Evolutionary conservation across 2,888 invertebrate species (phyloP), one percentile per base, ranked within the genome.

Genomic region (Tenthredo scrophulariae): DNA sequence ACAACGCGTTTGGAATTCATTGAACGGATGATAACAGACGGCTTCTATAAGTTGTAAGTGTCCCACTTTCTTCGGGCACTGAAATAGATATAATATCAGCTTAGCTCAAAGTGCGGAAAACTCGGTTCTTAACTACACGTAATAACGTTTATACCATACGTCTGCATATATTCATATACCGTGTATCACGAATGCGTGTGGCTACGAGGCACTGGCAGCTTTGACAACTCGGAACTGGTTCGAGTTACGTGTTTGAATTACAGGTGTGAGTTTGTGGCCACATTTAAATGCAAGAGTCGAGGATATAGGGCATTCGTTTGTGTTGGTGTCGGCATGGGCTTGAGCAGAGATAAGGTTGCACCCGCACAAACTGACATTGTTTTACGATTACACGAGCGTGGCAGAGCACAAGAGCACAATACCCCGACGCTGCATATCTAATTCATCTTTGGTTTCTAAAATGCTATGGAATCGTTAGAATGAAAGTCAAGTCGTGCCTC

Each of bases 361-460:
- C 33, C 70, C 70, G 70, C 40, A 22, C 70, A n/a, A 72, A 72
- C 70, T 75, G 75, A 22, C 75, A 43, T 43, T 50, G 46, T 26
- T 75, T 46, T 75, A 75, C 29, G 75, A 62, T 6, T 46, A 37
- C 72, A 74, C 72, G 40, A 74, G 72, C 15, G 15, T 9, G 43
- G 22, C 40, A 18, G 10, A 74, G 22, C 40, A 18, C 18, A n/a
- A 50, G 18, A 3, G 15, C 46, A 15, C 15, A 15, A n/a, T 4
- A n/a, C 54, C n/a, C n/a, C n/a, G 54, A n/a, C n/a, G 54, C 54
- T 15, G 75, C 75, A 75, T 75, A 75, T 75, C 75, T 29, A 75
- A 75, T 75, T 29, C 22, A 75, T 46, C 43, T 75, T 46, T 13
- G 29, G 43, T 46, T 75, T 75, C 43, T 75, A 75, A 75, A 75